Evolutionary conservation across 2,113 vertebrate genomes (phyloP), one percentile per base, ranked within the genome.

Genomic region (Mirza zaza): DNA sequence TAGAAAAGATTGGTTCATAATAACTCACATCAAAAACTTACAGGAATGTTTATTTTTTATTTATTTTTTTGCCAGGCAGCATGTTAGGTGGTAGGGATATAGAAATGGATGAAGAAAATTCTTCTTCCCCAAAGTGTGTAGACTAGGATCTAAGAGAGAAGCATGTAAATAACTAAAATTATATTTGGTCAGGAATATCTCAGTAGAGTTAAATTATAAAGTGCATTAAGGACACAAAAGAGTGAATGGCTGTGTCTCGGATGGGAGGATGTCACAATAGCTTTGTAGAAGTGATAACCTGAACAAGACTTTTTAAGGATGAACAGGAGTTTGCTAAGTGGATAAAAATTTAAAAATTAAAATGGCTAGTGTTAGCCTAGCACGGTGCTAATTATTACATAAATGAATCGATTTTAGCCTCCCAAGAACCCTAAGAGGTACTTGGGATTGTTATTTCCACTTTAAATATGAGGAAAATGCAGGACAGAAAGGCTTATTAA

Each of bases 101-200:
- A 89, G 73, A 96, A 75, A 94, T 68, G 13, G 9, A 80, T 91
- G 55, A 91, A 89, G 80, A 82, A 61, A 75, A 29, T 95, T 63
- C 20, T 91, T 77, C 18, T 32, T 95, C 71, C 57, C 50, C 77
- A 25, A 91, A 39, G 1, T 36, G 1, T 36, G 20, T 32, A 17
- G 45, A 21, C 9, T 77, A 34, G 42, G 34, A 10, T 88, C 2
- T 71, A 59, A 95, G 68, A 92, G 70, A 73, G 29, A 90, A 94
- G 39, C 21, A 57, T 73, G 6, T 65, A 73, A 89, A 93, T 77
- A 71, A 27, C 65, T 86, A 92, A 45, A 36, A n/a, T 71, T 59
- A n/a, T 36, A 15, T 34, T 75, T 65, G 20, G 13, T 76, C n/a
- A 79, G 42, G 20, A 89, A n/a, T 68, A 39, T 67, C 34, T 93